Conservation (phyloP, 2,797 vertebrate genomes). For the Pseudocheirus occidentalis region DNA sequence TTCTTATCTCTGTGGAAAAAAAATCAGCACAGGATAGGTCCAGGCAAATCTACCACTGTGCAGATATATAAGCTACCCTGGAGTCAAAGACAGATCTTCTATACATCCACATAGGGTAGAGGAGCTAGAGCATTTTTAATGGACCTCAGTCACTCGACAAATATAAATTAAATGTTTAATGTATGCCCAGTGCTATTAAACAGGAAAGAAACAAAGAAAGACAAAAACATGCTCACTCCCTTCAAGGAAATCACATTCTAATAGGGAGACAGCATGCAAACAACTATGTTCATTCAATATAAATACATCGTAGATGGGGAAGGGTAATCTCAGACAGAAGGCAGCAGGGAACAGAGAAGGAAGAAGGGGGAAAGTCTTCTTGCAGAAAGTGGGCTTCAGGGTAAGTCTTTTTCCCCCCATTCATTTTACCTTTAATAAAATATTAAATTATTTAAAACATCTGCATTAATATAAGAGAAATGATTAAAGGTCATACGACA, state of each 20-base stretch:
- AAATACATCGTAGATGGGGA: neutral
- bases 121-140: neutral
- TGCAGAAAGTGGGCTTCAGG: neutral
- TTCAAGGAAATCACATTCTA: neutral
- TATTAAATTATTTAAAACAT: slow-evolving; percentile 11
- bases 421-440: slow-evolving; percentile 30
- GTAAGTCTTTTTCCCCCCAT: neutral
- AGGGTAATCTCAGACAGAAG: neutral
- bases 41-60: neutral
- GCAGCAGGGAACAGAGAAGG: neutral
- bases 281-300: neutral
- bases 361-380: neutral
- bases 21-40: neutral
- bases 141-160: neutral
- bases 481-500: slow-evolving; percentile 39
- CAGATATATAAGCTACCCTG: neutral
- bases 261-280: neutral
- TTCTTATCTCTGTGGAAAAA: neutral
- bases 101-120: neutral
- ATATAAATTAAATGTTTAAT: neutral
- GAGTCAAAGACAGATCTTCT: neutral
- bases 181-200: neutral
- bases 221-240: neutral
- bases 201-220: neutral
- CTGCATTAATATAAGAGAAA: slow-evolving; percentile 32